Base-by-base conservation (phyloP, 2,888 invertebrate species). In the Muscina levida region DNA sequence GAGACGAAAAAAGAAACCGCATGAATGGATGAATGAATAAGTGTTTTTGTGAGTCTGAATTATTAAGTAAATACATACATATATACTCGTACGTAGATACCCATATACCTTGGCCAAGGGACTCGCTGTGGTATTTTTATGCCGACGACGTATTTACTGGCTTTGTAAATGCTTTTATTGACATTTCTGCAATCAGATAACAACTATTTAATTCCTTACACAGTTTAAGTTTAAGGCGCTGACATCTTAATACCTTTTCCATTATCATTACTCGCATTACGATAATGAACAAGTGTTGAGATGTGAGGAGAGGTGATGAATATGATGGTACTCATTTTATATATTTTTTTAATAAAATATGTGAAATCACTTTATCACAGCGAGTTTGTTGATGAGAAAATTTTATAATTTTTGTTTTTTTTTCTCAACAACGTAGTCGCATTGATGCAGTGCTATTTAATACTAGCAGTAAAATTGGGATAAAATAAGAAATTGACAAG, bases 181-280 rank as follows among this genome's bases (percentile, higher is more conserved):
- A 31, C 31, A 5, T 31, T 31, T 31, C 24, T 11, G 24, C 24
- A 24, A 31, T 10, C 1, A 53, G 53, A 53, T 53, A 53, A 53
- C 13, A 24, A 53, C 1, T 1, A 1, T 22, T 22, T 24, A 53
- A 53, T 53, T 53, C 53, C 53, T 53, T 22, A 8, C 22, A 24
- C 22, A 53, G 53, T 24, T 53, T 22, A 53, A 53, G 22, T 8
- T 11, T 22, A 22, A 53, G 24, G 53, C 24, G 53, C 53, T 53
- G 53, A 53, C 24, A 53, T 53, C 24, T 22, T 53, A 24, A 53
- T 53, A 19, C 22, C 53, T 53, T 22, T 10, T 53, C n/a, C n/a
- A n/a, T n/a, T n/a, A n/a, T n/a, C n/a, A n/a, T n/a, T n/a, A n/a
- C n/a, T n/a, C n/a, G n/a, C n/a, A n/a, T n/a, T n/a, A n/a, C n/a